Evolutionary conservation across 2,113 vertebrate genomes (phyloP), one percentile per base, ranked within the genome.

Genomic region (Seriola rivoliana): DNA sequence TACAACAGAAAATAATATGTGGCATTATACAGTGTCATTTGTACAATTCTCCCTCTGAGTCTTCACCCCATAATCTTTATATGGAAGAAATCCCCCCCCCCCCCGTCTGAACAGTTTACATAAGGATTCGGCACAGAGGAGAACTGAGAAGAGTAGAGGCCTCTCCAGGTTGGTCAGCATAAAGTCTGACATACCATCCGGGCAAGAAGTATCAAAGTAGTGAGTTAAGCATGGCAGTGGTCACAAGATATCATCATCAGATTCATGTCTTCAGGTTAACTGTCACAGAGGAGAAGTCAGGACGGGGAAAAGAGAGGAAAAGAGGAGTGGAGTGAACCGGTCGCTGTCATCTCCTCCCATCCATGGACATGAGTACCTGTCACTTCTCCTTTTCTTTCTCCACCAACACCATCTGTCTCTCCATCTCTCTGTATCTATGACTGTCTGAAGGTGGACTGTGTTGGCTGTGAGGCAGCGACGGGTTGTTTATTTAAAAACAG

Each of bases 161-260:
- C 34, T 84, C 68, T 85, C 78, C 67, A 85, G 75, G 82, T 77
- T 70, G 84, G 88, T 91, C 83, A 90, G 86, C 87, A 90, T 72
- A 67, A 88, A 90, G 78, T 54, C 75, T 81, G 93, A 90, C 85
- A 91, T 19, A 78, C 76, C 85, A 88, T 80, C 87, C 67, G 60
- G 87, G 79, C 82, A 86, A 72, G 74, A 91, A 89, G 91, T 88
- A 92, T 92, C 89, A 89, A 88, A 92, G 85, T 82, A 88, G 89
- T 80, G 91, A 91, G 90, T 92, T 89, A 89, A 90, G 87, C 89
- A 89, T 79, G 85, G 92, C 92, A 87, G 82, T 86, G 91, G 92
- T 94, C 93, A 94, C 89, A 94, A 93, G 90, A 89, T 94, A 94
- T 94, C 91, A 94, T 55, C 91, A 77, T 94, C 93, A 94, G 84